phyloP scores from a whole-genome alignment of 2,113 vertebrate genomes.

The Prunella fulvescens region DNA sequence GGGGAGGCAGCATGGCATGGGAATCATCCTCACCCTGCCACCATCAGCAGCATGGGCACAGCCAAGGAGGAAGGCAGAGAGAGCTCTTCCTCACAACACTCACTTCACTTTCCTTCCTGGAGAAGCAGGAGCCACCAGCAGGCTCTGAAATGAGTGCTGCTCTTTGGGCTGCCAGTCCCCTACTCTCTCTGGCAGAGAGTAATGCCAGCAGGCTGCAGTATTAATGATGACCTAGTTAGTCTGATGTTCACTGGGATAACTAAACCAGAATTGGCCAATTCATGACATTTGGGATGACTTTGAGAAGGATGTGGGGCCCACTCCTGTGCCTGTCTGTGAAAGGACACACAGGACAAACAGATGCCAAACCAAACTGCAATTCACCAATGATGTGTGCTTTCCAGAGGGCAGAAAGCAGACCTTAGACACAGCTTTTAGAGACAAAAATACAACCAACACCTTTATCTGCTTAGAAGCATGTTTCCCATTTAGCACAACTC shows the following conservation, averaged over 20 bases:
- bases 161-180: neutral
- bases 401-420: neutral
- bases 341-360: neutral
- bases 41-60: neutral
- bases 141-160: neutral
- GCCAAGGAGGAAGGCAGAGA: neutral
- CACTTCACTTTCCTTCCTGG: neutral
- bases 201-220: neutral
- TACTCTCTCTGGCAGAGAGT: neutral
- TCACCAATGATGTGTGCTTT: neutral
- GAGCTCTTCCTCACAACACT: neutral
- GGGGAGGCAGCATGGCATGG: neutral
- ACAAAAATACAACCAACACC: neutral
- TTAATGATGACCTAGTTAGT: fast-evolving
- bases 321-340: neutral
- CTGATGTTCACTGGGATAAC: neutral
- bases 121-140: neutral
- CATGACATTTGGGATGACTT: neutral
- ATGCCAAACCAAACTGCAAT: neutral
- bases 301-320: neutral
- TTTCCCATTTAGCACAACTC: neutral
- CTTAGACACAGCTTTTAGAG: neutral
- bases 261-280: neutral
- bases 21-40: neutral
- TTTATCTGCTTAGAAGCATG: neutral